These are phyloP conservation scores for Thripadectes ignobilis DNA, from an alignment of 2,797 vertebrate species.

Conservation along the genomic window DNA sequence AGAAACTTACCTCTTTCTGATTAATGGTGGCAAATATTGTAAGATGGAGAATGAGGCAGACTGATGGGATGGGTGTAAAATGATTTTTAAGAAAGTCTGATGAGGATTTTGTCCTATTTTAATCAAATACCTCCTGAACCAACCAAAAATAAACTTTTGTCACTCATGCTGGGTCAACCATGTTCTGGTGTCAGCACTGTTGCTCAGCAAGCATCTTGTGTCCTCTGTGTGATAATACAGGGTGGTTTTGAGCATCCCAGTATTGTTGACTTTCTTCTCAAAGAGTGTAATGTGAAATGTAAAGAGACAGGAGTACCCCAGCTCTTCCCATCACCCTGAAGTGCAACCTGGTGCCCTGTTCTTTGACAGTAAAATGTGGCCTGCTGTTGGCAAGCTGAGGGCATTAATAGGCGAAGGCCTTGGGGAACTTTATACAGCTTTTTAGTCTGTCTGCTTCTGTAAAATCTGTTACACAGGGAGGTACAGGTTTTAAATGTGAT, in stretches of 20 bases:
- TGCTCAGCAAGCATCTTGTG: constrained; percentile 2
- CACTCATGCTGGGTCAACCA: background rate
- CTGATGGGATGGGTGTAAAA: background rate
- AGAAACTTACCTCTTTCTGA: background rate
- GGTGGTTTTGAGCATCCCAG: background rate
- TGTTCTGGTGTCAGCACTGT: background rate
- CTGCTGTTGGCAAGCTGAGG: constrained; percentile 7
- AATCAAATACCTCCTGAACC: constrained; percentile 8
- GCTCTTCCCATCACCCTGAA: background rate
- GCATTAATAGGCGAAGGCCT: background rate
- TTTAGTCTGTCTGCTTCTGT: constrained; percentile 6
- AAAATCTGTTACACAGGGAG: background rate
- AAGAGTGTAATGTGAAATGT: constrained; percentile 1
- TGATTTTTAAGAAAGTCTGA: constrained; percentile 1
- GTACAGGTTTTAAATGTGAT: constrained; percentile 17
- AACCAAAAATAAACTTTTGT: constrained; percentile 9
- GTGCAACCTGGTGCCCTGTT: background rate
- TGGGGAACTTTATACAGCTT: constrained; percentile 4
- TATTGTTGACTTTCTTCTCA: constrained; percentile 1
- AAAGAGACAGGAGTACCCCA: background rate
- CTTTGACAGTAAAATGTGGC: background rate
- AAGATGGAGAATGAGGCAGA: background rate
- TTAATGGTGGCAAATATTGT: background rate
- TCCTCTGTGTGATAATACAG: constrained; percentile 2
- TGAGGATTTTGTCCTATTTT: background rate